Evolutionary conservation across 2,797 vertebrate species (phyloP).

Genomic region (Scleropages formosus): DNA sequence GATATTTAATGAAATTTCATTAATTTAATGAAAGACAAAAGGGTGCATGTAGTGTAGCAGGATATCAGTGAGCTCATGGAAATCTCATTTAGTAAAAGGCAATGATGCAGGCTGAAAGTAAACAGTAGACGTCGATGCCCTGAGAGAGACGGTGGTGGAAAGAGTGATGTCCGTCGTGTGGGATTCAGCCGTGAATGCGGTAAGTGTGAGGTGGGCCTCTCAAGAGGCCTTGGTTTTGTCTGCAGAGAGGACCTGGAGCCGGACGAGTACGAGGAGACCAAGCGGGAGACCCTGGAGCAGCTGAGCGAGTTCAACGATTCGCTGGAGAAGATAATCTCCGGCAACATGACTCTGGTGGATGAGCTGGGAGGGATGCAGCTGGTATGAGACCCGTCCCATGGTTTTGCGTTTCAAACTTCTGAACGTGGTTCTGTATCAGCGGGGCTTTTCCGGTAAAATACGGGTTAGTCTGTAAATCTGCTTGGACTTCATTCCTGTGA

Average conservation of each 20-base stretch:
- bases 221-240: not conserved
- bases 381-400: constrained; percentile 60
- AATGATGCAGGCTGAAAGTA: no score
- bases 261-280: constrained; percentile 95
- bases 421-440: not conserved
- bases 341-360: constrained; percentile 95
- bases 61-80: no score
- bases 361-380: constrained; percentile 96
- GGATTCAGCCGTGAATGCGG: no score
- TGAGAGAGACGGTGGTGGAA: no score
- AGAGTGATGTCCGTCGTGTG: no score
- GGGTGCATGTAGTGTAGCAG: no score
- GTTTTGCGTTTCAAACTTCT: not conserved
- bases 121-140: no score
- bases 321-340: constrained; percentile 93
- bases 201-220: not conserved
- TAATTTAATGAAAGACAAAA: no score
- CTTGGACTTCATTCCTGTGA: not conserved
- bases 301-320: constrained; percentile 93
- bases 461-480: not conserved
- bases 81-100: no score
- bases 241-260: constrained; percentile 87
- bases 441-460: not conserved
- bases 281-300: constrained; percentile 94
- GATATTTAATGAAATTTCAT: no score